Evolutionary conservation across 2,888 invertebrate species (phyloP).

Genomic region (Carabus problematicus): DNA sequence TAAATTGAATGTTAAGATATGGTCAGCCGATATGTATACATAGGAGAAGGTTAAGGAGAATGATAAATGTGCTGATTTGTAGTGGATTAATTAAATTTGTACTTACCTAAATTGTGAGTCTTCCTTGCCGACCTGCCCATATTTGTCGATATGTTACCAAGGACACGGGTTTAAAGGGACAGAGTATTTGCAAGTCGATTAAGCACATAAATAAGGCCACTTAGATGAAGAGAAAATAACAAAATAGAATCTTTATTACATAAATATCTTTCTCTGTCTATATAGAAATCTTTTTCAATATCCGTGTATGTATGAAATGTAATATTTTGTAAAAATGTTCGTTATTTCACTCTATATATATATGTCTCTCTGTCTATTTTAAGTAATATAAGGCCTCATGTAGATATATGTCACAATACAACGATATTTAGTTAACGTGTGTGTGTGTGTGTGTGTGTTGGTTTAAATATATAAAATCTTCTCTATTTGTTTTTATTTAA

Average conservation of each 20-base stretch:
- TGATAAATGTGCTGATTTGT: neutral
- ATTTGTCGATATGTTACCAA: slow-evolving; percentile 42
- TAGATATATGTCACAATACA: too few species aligned
- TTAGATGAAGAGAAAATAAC: slow-evolving; percentile 3
- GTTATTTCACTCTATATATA: neutral
- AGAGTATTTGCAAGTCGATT: slow-evolving; percentile 24
- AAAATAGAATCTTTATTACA: neutral
- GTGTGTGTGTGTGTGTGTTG: too few species aligned
- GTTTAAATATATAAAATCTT: too few species aligned
- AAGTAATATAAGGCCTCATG: slow-evolving; percentile 38
- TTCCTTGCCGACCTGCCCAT: slow-evolving; percentile 56
- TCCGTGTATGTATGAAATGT: slow-evolving; percentile 6
- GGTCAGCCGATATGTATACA: too few species aligned
- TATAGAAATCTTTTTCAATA: too few species aligned
- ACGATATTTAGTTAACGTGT: too few species aligned
- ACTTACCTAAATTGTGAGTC: slow-evolving; percentile 55
- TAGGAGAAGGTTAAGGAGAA: neutral
- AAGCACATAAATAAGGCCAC: slow-evolving; percentile 42
- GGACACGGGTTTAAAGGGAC: slow-evolving; percentile 44
- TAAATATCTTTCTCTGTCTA: slow-evolving; percentile 16
- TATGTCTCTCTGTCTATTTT: too few species aligned
- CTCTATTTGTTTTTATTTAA: too few species aligned
- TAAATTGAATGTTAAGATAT: too few species aligned
- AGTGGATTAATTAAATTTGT: too few species aligned
- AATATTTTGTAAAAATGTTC: slow-evolving; percentile 22